Base-by-base conservation (phyloP, 2,113 vertebrate species). In the Turnix velox region DNA sequence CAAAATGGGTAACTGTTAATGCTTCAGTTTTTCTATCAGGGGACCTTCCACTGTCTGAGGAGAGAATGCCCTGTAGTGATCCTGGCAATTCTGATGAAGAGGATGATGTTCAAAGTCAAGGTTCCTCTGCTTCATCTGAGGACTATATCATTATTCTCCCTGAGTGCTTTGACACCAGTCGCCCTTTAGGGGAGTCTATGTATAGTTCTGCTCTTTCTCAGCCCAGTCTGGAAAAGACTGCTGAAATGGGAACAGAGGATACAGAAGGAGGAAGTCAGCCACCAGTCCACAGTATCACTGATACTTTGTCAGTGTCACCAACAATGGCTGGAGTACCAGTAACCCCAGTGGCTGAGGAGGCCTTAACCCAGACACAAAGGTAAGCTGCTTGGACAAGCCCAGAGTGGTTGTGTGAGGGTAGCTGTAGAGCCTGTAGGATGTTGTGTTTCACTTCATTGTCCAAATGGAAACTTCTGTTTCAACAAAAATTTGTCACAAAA, bases 111-210 rank as follows among this genome's bases (percentile, higher is more conserved):
- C 98, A 97, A 85, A 99, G 99, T 92, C 98, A 99, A 90, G 98
- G 97, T 30, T 99, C 99, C 33, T 99, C 98, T 42, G 97, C 98
- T 31, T 99, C 99, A 8, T 99, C 98, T 1, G 99, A 99, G 95
- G 99, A 99, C 93, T 99, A 99, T 74, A 99, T 99, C 96, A 98
- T 99, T 46, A 98, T 99, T 92, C 98, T 99, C 42, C 99, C 99
- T 0, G 99, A 99, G 91, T 99, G 99, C 94, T 99, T 99, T 69
- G 99, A 99, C 92, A 99, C 98, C 48, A 99, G 98, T 62, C 98
- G 99, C 40, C 99, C 99, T 5, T 96, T 99, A 16, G 98, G 98
- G 25, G 99, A 99, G 86, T 99, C 99, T 68, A 98, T 99, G 98
- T 99, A 99, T 65, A 99, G 98, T 94, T 99, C 99, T 1, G 98